Evolutionary conservation across 2,797 vertebrate species (phyloP).

Genomic region (Poecilia wingei): DNA sequence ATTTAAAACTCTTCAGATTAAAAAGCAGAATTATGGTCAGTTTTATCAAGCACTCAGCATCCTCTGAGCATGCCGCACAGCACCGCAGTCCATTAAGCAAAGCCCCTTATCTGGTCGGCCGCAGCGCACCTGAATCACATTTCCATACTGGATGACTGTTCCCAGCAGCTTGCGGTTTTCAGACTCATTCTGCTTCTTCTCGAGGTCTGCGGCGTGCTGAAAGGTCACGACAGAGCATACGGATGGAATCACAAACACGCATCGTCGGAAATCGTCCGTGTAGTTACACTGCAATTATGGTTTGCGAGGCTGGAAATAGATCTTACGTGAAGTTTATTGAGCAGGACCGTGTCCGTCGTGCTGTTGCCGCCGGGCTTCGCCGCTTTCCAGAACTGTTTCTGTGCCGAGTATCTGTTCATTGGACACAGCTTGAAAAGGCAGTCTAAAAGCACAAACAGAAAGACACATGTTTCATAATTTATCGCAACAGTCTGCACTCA

Average conservation of each 20-base stretch:
- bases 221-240: slow-evolving; percentile 32
- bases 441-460: slow-evolving; percentile 74
- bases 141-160: slow-evolving; percentile 95
- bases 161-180: slow-evolving; percentile 96
- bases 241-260: background rate
- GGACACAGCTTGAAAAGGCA: slow-evolving; percentile 98
- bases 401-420: slow-evolving; percentile 98
- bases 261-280: background rate
- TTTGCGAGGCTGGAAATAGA: background rate
- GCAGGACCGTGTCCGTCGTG: slow-evolving; percentile 93
- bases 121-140: slow-evolving; percentile 91
- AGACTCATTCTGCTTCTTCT: slow-evolving; percentile 98
- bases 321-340: slow-evolving; percentile 92
- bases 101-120: slow-evolving; percentile 30
- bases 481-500: background rate
- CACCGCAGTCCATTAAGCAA: slow-evolving; percentile 13
- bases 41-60: slow-evolving; percentile 10
- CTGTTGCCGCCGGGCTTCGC: slow-evolving; percentile 96
- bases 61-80: background rate
- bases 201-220: slow-evolving; percentile 96
- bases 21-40: slow-evolving; percentile 13
- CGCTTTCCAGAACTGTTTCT: slow-evolving; percentile 99
- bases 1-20: slow-evolving; percentile 50
- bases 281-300: background rate
- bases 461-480: slow-evolving; percentile 4